Conservation (phyloP, 2,888 invertebrate species). For the Pseudococcus jackbeardsleyi region DNA sequence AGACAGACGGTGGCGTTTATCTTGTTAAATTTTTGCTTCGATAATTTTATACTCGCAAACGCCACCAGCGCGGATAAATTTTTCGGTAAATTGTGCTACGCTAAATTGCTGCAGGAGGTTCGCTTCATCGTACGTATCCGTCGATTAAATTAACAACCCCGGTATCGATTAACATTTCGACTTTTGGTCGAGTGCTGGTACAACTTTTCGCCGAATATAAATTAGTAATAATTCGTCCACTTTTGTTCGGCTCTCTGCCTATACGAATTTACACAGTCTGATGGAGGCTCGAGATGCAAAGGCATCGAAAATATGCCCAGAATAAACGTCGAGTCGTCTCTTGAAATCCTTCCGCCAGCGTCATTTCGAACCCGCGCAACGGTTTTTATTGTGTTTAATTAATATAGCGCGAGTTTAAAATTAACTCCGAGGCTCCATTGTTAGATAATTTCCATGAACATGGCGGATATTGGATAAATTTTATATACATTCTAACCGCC, state of each 20-base stretch:
- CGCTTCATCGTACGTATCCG: not conserved
- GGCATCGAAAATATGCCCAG: too few relatives aligned
- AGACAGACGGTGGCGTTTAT: conserved; percentile 23
- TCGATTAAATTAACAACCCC: not conserved
- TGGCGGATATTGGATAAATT: too few relatives aligned
- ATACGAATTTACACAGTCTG: too few relatives aligned
- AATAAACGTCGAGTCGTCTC: not conserved
- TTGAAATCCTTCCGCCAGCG: too few relatives aligned
- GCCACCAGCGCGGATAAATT: not conserved
- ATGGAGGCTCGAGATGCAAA: not conserved
- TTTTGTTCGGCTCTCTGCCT: too few relatives aligned
- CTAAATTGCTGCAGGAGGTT: too few relatives aligned
- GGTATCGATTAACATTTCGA: conserved; percentile 21
- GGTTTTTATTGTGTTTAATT: too few relatives aligned
- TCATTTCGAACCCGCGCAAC: too few relatives aligned
- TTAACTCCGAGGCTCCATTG: too few relatives aligned
- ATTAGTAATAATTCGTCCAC: not conserved
- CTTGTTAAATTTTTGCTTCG: conserved; percentile 39
- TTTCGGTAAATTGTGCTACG: not conserved
- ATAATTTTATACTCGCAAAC: not conserved
- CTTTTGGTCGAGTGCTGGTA: not conserved
- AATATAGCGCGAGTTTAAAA: too few relatives aligned
- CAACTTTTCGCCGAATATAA: not conserved
- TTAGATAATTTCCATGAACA: too few relatives aligned
- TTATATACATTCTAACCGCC: too few relatives aligned